Base-by-base conservation (phyloP, 2,888 invertebrate species). In the Spodoptera littoralis region DNA sequence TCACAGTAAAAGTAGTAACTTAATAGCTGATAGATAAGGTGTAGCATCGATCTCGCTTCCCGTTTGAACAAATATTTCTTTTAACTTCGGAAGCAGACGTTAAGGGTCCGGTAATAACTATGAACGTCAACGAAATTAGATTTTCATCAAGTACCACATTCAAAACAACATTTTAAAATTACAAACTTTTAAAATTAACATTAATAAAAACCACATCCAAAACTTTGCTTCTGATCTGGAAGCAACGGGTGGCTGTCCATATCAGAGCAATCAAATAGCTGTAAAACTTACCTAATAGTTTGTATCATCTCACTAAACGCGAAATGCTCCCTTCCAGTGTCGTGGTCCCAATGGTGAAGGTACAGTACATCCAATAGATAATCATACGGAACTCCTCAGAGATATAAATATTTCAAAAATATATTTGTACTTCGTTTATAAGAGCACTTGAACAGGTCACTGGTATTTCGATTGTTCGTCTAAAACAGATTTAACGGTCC, bases 261-360 rank as follows among this genome's bases (percentile, higher is more conserved):
- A 3, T 3, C 24, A 8, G 12, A 48, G 12, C 13, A 2, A 11
- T 42, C 30, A n/a, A 1, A 27, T n/a, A 12, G 41, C 24, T 11
- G 12, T 67, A 6, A 36, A 51, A 90, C 93, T 92, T 84, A 94
- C 94, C 94, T 93, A 87, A 80, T 84, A 78, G 73, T 86, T 78
- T 91, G 94, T 94, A 93, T 94, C 91, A 93, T 92, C 93, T 55
- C 83, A 81, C 80, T 71, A 75, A 76, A 87, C 88, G 92, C 79
- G 84, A 89, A 92, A 86, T 82, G 80, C 81, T 80, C 60, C 60
- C 76, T 82, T 80, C 76, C 73, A 66, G 70, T 69, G 60, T 73
- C 67, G 76, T 86, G 80, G 79, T 83, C 76, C 78, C 73, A 69
- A 67, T 72, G 66, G 27, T 70, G 65, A 76, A 80, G 74, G 77